These are phyloP conservation scores for Gymnocypris eckloni DNA, from an alignment of 2,797 vertebrate species.

Conservation along the genomic window DNA sequence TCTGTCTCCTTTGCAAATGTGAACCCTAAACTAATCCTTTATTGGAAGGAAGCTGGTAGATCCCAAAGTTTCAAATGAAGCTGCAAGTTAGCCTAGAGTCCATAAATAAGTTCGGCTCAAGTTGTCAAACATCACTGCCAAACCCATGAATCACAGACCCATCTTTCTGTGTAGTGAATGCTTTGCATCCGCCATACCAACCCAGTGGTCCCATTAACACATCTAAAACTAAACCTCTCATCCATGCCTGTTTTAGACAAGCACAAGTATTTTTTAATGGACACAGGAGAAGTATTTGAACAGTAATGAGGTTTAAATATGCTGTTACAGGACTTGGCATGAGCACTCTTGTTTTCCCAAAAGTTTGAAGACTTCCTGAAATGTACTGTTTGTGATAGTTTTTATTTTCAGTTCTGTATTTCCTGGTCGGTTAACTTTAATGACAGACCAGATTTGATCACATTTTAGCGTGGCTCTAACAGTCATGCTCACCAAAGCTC, in stretches of 20 bases:
- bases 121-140: slow-evolving; percentile 3
- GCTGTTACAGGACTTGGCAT: slow-evolving; percentile 15
- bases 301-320: slow-evolving; percentile 25
- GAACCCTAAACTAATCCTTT: slow-evolving; percentile 13
- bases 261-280: slow-evolving; percentile 17
- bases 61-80: neutral
- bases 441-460: slow-evolving; percentile 6
- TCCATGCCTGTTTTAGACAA: slow-evolving; percentile 8
- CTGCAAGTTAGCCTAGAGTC: neutral
- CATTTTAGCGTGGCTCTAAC: neutral
- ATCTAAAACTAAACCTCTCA: slow-evolving; percentile 3
- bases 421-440: slow-evolving; percentile 41
- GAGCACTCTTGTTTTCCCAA: slow-evolving; percentile 14
- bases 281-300: slow-evolving; percentile 3
- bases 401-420: slow-evolving; percentile 15
- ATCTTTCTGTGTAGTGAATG: neutral
- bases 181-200: neutral
- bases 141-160: neutral
- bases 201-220: neutral
- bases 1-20: slow-evolving; percentile 8
- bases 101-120: slow-evolving; percentile 19
- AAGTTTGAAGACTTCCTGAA: neutral
- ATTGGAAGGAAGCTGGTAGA: neutral
- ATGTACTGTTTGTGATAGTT: neutral
- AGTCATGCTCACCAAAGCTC: neutral